A percentile compares a stretch with the other conserved stretches of the same genome.
These are phyloP conservation scores for Drepanosiphum platanoidis DNA, from an alignment of 2,888 invertebrate species.

Conservation along the genomic window DNA sequence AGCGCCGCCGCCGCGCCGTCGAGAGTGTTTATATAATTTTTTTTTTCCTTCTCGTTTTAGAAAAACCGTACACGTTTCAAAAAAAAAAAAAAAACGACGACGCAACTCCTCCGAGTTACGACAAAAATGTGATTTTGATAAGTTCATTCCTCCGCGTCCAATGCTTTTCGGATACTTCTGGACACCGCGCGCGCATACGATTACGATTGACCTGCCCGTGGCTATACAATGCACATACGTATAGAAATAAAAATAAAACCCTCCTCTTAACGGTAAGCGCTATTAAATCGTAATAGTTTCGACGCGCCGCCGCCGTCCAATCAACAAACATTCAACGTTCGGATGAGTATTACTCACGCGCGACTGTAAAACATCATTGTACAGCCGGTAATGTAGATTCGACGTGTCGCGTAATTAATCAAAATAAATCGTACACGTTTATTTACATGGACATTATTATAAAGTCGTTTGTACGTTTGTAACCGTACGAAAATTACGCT, in stretches of 20 bases:
- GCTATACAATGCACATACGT: background rate
- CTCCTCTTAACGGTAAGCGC: background rate
- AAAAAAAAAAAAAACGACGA: too few relatives aligned
- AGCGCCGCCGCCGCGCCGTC: too few relatives aligned
- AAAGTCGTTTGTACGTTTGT: background rate
- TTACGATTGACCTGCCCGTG: too few relatives aligned
- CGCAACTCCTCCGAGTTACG: too few relatives aligned
- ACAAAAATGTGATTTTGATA: slow-evolving; percentile 28
- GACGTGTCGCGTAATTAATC: background rate
- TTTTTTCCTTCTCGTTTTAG: too few relatives aligned
- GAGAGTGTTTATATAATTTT: background rate
- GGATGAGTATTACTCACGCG: background rate
- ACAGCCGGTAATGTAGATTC: too few relatives aligned
- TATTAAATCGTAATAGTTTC: background rate
- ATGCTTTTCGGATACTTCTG: background rate
- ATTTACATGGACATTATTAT: background rate
- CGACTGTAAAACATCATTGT: too few relatives aligned
- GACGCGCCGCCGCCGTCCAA: background rate
- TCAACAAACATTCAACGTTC: background rate
- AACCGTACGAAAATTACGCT: background rate
- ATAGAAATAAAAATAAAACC: too few relatives aligned
- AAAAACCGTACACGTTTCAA: too few relatives aligned
- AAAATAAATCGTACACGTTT: background rate
- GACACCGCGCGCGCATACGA: too few relatives aligned
- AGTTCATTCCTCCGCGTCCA: background rate